A percentile compares a stretch with the other conserved stretches of the same genome.
phyloP scores from a whole-genome alignment of 2,888 invertebrate genomes.

The Hartigia nigra region DNA sequence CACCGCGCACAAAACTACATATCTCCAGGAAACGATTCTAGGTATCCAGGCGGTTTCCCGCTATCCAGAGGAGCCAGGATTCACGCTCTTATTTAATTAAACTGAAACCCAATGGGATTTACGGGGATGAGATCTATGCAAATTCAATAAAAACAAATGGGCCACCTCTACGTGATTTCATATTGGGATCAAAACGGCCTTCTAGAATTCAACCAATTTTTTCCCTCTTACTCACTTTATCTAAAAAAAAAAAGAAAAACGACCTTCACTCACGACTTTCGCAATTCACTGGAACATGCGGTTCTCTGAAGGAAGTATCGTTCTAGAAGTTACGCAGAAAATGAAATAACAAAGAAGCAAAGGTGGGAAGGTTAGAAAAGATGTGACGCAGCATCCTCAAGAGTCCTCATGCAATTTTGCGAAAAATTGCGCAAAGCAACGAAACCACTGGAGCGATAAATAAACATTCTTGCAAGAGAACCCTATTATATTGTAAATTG shows the following conservation, averaged over 20 bases:
- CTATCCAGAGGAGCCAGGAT: background rate
- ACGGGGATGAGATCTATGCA: background rate
- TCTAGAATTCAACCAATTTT: background rate
- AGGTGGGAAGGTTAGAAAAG: background rate
- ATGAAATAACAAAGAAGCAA: background rate
- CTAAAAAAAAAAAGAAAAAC: background rate
- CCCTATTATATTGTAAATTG: background rate
- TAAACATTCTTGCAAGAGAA: too few relatives aligned
- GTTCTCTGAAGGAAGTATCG: background rate
- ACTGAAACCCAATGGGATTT: background rate
- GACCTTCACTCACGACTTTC: background rate
- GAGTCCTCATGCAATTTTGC: background rate
- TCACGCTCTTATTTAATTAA: background rate
- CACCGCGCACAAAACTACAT: background rate
- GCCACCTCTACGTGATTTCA: background rate
- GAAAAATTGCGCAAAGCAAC: background rate
- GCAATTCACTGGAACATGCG: background rate
- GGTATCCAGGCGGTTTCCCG: background rate
- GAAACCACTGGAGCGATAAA: too few relatives aligned
- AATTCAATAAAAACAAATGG: conserved; percentile 14
- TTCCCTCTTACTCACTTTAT: background rate
- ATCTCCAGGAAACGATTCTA: background rate
- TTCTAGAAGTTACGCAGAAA: background rate
- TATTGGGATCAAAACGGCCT: background rate
- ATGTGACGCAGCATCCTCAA: background rate